Percentiles rank a stretch among this genome's conserved stretches.
Evolutionary conservation across 2,888 invertebrate species (phyloP).

Genomic region (Mesoligia furuncula): DNA sequence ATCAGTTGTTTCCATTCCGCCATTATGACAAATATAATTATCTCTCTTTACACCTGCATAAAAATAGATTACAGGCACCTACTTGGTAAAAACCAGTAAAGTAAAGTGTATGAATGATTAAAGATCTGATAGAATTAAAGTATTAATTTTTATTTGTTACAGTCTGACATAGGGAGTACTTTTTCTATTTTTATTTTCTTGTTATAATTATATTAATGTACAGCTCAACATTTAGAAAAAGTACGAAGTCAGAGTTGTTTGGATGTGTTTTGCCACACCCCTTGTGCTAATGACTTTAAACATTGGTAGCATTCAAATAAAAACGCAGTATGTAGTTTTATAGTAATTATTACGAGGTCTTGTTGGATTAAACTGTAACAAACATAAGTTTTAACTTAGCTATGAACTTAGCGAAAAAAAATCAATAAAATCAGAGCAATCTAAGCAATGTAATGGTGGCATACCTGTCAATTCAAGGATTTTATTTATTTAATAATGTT

Average conservation of each 20-base stretch:
- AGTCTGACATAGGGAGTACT: background rate
- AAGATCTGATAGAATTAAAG: background rate
- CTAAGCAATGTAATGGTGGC: conserved; percentile 26
- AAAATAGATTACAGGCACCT: conserved; percentile 6
- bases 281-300: background rate
- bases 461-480: conserved; percentile 30
- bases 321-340: conserved; percentile 6
- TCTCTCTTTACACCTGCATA: conserved; percentile 43
- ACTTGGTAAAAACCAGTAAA: background rate
- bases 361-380: conserved; percentile 39
- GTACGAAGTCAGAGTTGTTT: conserved; percentile 4
- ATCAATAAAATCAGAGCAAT: conserved; percentile 16
- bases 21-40: conserved; percentile 70
- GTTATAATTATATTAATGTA: background rate
- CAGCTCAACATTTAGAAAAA: conserved; percentile 10
- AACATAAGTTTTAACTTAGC: conserved; percentile 1
- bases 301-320: background rate
- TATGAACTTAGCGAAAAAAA: background rate
- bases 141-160: conserved; percentile 7
- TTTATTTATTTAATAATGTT: background rate
- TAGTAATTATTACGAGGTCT: background rate
- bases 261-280: conserved; percentile 37
- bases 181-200: conserved; percentile 36
- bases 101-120: background rate
- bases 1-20: conserved; percentile 91